Base-by-base conservation (phyloP, 1,140 invertebrate genomes). In the Acromyrmex charruanus region DNA sequence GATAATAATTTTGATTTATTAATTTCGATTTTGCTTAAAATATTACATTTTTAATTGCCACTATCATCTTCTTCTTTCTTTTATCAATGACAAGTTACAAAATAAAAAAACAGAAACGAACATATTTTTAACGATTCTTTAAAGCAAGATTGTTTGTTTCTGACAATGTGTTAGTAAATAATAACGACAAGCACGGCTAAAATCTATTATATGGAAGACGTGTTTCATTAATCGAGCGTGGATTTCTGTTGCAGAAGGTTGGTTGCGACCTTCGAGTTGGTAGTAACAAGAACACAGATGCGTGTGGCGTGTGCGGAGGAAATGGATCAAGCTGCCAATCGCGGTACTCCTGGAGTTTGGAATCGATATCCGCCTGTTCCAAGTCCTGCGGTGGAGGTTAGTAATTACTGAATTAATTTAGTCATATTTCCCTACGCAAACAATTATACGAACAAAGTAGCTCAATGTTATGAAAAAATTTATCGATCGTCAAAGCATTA, bases 371-470 rank as follows among this genome's bases (percentile, higher is more conserved):
- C 3, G 95, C 97, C 55, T 99, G 99, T 94, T 98, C 98, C 18
- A 97, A 97, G 80, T 97, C 98, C 65, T 99, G 99, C 96, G 98
- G 98, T 86, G 98, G 98, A 96, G 99, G 98, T 99, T 96, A 96
- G 96, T 90, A 69, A 86, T 90, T 90, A 90, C 66, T 71, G 85
- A 89, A 89, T 89, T 90, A 89, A 89, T 90, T 87, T 82, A 55
- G 66, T 58, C 39, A 84, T 51, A 74, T 74, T 75, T 49, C 28
- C 28, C 25, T 71, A 44, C 16, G 18, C 16, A 72, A 81, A 66
- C 53, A 59, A 35, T 49, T 49, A 35, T 12, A 28, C 0, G 12
- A 59, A 72, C 31, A 39, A 84, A 31, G 0, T 35, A 59, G 9
- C 12, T 39, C n/a, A 49, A 35, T 39, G 7, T 53, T 21, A 44